These are phyloP conservation scores for Eudasyphora cyanicolor DNA, from an alignment of 2,888 invertebrate species.

Conservation along the genomic window DNA sequence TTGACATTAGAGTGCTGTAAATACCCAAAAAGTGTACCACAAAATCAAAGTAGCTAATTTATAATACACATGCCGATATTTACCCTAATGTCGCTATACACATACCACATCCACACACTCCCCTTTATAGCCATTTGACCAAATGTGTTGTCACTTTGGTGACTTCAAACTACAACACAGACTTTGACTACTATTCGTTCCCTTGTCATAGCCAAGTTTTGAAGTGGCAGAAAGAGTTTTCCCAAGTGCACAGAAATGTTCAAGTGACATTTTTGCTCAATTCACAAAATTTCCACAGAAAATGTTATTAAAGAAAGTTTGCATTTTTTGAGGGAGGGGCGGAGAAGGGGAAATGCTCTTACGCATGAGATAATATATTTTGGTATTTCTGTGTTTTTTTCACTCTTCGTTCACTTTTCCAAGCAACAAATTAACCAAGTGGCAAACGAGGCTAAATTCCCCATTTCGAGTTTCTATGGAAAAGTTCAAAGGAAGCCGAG, in stretches of 20 bases:
- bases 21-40: too few species aligned
- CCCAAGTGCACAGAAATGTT: not conserved
- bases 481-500: not conserved
- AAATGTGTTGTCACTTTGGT: slow-evolving; percentile 1
- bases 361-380: not conserved
- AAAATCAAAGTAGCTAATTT: too few species aligned
- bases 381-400: not conserved
- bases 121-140: too few species aligned
- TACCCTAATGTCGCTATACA: too few species aligned
- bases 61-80: too few species aligned
- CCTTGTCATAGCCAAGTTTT: not conserved
- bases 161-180: not conserved
- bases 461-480: not conserved
- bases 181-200: too few species aligned
- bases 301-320: not conserved
- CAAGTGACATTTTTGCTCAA: not conserved
- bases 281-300: not conserved
- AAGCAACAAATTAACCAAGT: slow-evolving; percentile 3
- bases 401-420: not conserved
- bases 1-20: too few species aligned
- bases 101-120: not conserved
- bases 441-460: not conserved
- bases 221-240: too few species aligned
- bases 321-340: not conserved
- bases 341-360: not conserved